phyloP scores from a whole-genome alignment of 2,797 vertebrate genomes.

The Pachyuromys duprasi region DNA sequence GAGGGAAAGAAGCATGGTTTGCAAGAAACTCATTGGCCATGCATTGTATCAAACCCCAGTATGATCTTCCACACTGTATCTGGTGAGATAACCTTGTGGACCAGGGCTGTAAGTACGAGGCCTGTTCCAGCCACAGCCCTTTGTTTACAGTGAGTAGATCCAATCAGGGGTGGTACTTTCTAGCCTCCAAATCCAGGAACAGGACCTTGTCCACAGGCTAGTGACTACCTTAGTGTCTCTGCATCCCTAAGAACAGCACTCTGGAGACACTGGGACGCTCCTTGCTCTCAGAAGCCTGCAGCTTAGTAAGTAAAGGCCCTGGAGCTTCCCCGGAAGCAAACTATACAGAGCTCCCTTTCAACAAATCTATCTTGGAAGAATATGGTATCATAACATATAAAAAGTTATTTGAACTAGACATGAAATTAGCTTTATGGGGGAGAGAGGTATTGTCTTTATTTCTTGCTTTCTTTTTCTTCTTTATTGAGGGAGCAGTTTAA shows the following conservation, averaged over 20 bases:
- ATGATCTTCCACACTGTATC: not conserved
- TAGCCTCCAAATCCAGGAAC: not conserved
- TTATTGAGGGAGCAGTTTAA: not conserved
- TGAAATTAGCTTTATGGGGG: not conserved
- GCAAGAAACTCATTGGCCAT: not conserved
- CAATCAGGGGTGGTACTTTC: not conserved
- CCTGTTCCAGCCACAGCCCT: no score
- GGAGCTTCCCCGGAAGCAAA: not conserved
- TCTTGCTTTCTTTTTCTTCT: not conserved
- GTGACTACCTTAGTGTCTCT: not conserved
- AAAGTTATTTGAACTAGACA: slow-evolving; percentile 22
- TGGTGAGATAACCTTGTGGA: not conserved
- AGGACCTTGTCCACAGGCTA: not conserved
- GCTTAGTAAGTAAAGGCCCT: not conserved
- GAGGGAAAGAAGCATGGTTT: not conserved
- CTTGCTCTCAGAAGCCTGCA: not conserved
- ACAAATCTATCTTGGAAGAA: not conserved
- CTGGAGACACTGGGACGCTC: not conserved
- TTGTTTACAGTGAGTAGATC: not conserved
- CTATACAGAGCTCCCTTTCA: not conserved
- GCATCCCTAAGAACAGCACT: not conserved
- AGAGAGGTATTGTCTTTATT: not conserved
- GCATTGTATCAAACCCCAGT: not conserved
- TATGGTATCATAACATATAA: not conserved
- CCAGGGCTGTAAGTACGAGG: not conserved